Evolutionary conservation across 2,888 invertebrate species (phyloP).

Genomic region (Acanthosoma haemorrhoidale): DNA sequence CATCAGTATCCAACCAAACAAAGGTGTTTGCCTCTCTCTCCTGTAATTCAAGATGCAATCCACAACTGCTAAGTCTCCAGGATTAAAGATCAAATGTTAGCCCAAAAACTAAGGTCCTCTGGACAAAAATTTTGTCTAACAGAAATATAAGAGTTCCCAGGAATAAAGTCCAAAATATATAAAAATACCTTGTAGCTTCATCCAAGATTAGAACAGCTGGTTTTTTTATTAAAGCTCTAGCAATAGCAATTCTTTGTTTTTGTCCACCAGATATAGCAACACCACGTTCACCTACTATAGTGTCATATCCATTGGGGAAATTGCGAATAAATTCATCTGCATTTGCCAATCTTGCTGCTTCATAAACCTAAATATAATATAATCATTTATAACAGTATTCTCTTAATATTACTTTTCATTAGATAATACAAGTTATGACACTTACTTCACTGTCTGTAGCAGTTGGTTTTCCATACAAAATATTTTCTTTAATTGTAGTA

Average conservation of each 20-base stretch:
- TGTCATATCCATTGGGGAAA: slow-evolving; percentile 80
- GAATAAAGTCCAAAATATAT: too few species aligned
- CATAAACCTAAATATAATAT: slow-evolving; percentile 43
- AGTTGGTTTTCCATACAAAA: slow-evolving; percentile 75
- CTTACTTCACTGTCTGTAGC: slow-evolving; percentile 66
- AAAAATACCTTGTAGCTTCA: slow-evolving; percentile 80
- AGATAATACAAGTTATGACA: too few species aligned
- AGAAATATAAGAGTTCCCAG: too few species aligned
- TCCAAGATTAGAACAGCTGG: slow-evolving; percentile 84
- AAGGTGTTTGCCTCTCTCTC: too few species aligned
- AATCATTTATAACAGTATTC: not conserved
- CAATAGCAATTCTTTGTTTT: slow-evolving; percentile 91
- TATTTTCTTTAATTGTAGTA: slow-evolving; percentile 86
- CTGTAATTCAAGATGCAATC: too few species aligned
- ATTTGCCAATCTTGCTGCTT: slow-evolving; percentile 81
- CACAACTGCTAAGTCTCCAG: too few species aligned
- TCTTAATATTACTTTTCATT: not conserved
- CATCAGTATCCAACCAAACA: too few species aligned
- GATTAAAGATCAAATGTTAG: too few species aligned
- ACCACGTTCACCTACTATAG: slow-evolving; percentile 84
- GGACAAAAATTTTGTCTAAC: too few species aligned
- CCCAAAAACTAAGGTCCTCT: too few species aligned
- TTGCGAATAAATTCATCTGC: slow-evolving; percentile 80
- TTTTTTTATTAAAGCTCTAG: slow-evolving; percentile 84
- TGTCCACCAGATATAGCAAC: slow-evolving; percentile 91